Base-by-base conservation (phyloP, 2,888 invertebrate genomes). In the Drosophila hawaiiensis region DNA sequence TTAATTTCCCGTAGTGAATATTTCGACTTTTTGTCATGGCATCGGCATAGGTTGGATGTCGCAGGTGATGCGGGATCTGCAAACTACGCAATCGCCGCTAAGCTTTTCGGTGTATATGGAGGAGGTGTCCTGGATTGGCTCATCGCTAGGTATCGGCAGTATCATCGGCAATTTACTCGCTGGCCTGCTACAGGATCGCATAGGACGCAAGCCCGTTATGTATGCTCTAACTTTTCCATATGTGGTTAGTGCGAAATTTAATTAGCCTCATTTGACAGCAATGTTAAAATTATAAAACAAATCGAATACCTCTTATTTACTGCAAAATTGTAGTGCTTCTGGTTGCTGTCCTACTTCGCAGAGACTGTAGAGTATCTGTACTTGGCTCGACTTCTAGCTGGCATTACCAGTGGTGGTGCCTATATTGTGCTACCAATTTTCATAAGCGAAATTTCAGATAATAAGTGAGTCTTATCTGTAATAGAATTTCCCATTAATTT, bases 391-490 rank as follows among this genome's bases (percentile, higher is more conserved):
- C 59, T 92, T 3, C 73, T 91, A 37, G 91, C 88, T 16, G 93
- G 93, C 28, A 60, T 91, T 19, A 91, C 92, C 0, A 93, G 93
- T 2, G 93, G 93, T 19, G 92, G 89, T 7, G 73, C 91, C 4
- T 93, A 90, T 58, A 80, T 92, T 9, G 86, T 90, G 0, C 62
- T 93, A 6, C 92, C 93, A 43, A 88, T 93, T 22, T 93, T 89
- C 64, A 89, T 93, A 1, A 87, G 92, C 19, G 93, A 93, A 82
- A 93, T 93, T 58, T 88, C 93, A 1, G 92, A 93, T 70, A 77
- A 86, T 31, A 85, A 82, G 93, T 93, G 67, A 80, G 91, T 68
- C 0, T 0, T 6, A 43, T n/a, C 14, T 5, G 0, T 9, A 29
- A 7, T 14, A 4, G 5, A 14, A 2, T 9, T 14, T 31, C 3